Percentiles rank a stretch among this genome's conserved stretches.
phyloP scores from a whole-genome alignment of 2,797 vertebrate species.

The Sylvia borin region DNA sequence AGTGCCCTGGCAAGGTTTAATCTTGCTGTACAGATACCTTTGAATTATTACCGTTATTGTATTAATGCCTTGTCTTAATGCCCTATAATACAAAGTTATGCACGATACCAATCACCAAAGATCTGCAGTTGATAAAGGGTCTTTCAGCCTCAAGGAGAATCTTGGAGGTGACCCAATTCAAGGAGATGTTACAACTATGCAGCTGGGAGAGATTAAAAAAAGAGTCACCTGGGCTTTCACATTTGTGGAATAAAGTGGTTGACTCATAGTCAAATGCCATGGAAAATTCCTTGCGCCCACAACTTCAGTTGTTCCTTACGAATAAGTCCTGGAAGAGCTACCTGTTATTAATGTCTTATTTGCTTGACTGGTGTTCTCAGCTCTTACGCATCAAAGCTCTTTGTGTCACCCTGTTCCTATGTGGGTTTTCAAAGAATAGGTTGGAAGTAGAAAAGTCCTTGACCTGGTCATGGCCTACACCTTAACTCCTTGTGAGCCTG shows the following conservation, averaged over 20 bases:
- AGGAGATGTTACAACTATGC: fast-evolving
- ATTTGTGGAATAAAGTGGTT: background rate
- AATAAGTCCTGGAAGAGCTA: background rate
- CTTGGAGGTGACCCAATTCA: background rate
- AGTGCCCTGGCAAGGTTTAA: background rate
- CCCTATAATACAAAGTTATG: background rate
- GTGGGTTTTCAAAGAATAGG: background rate
- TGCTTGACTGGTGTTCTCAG: background rate
- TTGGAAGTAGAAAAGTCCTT: background rate
- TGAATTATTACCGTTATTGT: too few species aligned
- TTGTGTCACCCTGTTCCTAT: background rate
- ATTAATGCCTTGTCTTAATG: background rate
- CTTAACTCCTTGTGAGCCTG: background rate
- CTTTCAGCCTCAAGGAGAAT: background rate
- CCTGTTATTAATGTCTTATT: background rate
- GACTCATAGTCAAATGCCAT: background rate
- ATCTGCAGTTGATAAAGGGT: background rate
- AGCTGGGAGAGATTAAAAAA: background rate
- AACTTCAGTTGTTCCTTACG: background rate
- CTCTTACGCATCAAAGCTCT: background rate
- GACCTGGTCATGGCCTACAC: background rate
- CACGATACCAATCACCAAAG: fast-evolving
- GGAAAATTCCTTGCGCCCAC: background rate
- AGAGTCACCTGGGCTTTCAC: background rate
- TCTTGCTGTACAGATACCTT: background rate